Evolutionary conservation across 2,888 invertebrate genomes (phyloP).

Genomic region (Papilio gigon): DNA sequence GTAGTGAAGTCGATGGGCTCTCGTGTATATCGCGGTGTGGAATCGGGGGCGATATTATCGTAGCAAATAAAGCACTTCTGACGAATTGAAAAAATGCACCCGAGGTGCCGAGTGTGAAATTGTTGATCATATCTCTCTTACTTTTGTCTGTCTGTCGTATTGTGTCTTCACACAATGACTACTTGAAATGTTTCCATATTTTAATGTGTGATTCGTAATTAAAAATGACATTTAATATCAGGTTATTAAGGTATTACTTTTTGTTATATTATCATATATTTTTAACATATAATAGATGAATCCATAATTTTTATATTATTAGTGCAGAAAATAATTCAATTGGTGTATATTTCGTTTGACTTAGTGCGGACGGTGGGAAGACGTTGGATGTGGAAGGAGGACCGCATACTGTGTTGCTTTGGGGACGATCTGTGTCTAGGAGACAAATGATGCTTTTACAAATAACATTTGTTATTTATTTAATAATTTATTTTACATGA

Average conservation of each 20-base stretch:
- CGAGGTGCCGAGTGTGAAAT: constrained; percentile 74
- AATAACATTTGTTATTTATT: no score
- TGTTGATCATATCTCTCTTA: constrained; percentile 67
- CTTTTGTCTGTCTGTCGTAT: constrained; percentile 54
- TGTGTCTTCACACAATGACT: constrained; percentile 22
- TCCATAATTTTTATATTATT: no score
- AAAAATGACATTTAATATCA: neutral
- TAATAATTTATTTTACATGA: no score
- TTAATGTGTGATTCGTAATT: constrained; percentile 24
- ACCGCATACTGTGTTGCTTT: no score
- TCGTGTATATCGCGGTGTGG: constrained; percentile 60
- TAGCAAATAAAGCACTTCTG: constrained; percentile 65
- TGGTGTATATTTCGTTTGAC: no score
- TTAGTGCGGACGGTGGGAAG: no score
- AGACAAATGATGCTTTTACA: no score
- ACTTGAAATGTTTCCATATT: constrained; percentile 8
- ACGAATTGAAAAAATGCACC: constrained; percentile 58
- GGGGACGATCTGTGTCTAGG: no score
- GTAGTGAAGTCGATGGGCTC: constrained; percentile 61
- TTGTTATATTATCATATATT: no score
- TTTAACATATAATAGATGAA: no score
- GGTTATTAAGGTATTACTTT: neutral
- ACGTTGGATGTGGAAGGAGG: no score
- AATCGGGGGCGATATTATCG: constrained; percentile 69
- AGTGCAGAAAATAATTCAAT: no score